phyloP scores from a whole-genome alignment of 2,113 vertebrate genomes.

The Sylvia atricapilla region DNA sequence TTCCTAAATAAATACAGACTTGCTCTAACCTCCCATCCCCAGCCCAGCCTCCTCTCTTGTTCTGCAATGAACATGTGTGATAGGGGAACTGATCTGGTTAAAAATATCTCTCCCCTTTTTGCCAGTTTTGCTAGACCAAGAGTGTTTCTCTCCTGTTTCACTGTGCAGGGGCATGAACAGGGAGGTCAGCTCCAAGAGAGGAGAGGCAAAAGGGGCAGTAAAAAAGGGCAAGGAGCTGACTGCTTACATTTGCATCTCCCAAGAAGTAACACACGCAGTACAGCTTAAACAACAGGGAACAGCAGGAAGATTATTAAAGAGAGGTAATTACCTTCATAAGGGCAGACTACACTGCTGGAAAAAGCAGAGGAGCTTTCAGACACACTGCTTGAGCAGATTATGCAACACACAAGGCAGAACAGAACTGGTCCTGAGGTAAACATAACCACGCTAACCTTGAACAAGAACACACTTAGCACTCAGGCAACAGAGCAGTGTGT shows the following conservation, averaged over 20 bases:
- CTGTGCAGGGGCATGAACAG: background rate
- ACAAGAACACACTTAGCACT: background rate
- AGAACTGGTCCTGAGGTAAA: background rate
- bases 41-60: background rate
- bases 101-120: background rate
- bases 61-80: background rate
- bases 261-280: background rate
- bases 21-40: background rate
- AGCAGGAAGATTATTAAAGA: background rate
- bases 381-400: background rate
- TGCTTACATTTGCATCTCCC: background rate
- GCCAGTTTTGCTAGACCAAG: background rate
- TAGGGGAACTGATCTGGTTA: background rate
- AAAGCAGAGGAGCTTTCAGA: constrained; percentile 2
- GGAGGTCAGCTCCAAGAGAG: background rate
- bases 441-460: background rate
- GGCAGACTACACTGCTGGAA: background rate
- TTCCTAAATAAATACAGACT: constrained; percentile 7
- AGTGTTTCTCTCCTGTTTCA: background rate
- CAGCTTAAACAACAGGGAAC: background rate
- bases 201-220: background rate
- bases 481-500: background rate
- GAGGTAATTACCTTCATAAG: background rate
- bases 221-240: background rate
- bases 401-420: background rate